Evolutionary conservation across 1,140 invertebrate genomes (phyloP), one percentile per base, ranked within the genome.

Genomic region (Brachionus manjavacas): DNA sequence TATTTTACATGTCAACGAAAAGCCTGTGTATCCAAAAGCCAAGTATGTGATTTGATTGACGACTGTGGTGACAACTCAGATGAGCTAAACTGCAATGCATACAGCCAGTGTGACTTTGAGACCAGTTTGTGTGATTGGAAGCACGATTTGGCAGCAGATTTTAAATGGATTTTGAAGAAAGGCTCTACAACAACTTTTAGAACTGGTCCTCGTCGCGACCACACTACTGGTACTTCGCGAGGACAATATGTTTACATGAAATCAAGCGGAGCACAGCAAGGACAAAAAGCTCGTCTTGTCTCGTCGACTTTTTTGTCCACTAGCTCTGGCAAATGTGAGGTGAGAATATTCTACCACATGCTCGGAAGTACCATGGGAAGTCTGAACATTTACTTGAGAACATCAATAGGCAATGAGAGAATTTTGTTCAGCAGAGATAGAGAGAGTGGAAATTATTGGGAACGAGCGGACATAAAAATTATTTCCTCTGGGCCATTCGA

Each of bases 191-290:
- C 91, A 0, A 91, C 92, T 41, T 89, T 92, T 3, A 91, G 91
- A 4, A 94, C 94, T 0, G 94, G 94, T 25, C 94, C 94, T 0
- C 91, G 91, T 7, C 91, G 91, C 86, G 94, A 95, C 87, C 94
- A 95, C 86, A 94, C 94, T 3, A 86, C 85, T 80, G 87, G 86
- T 14, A 74, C 66, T n/a, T 66, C 43, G 4, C 20, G 2, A 31
- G 83, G 83, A 9, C 41, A 84, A 68, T 72, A 25, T 14, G 12
- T n/a, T 9, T 78, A 66, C 55, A 2, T 84, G 7, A 68, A 84
- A 60, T 12, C 83, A 60, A 25, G 28, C 35, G 60, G 28, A 20
- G 14, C 1, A n/a, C 6, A 3, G 0, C 12, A 64, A 25, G 70
- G 70, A 31, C 4, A 74, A 3, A 52, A 60, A 55, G 66, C 46